phyloP scores from a whole-genome alignment of 2,797 vertebrate species.

The Cheirogaleus major region DNA sequence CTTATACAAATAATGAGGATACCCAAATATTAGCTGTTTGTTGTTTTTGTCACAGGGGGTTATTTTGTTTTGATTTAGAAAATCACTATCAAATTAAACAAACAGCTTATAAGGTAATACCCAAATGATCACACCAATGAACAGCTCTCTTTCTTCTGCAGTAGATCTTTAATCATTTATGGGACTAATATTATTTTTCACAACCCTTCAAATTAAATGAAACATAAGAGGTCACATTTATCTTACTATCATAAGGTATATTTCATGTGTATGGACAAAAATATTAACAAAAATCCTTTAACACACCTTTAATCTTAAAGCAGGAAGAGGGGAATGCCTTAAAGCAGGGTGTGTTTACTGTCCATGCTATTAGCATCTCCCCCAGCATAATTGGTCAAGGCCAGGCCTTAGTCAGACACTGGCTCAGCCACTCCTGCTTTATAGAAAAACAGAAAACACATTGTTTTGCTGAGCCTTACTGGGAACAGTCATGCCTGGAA shows the following conservation, averaged over 20 bases:
- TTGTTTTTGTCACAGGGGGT: not conserved
- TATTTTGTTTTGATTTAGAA: constrained; percentile 17
- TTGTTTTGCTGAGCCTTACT: not conserved
- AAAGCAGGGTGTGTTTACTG: not conserved
- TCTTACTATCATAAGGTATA: not conserved
- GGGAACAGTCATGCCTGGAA: not conserved
- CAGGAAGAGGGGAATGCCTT: not conserved
- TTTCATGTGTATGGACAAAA: not conserved
- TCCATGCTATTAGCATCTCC: not conserved
- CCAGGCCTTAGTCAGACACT: not conserved
- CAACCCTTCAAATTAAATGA: not conserved
- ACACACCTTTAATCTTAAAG: not conserved
- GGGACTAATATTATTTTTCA: not conserved
- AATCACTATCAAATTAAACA: not conserved
- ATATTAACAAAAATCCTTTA: constrained; percentile 14
- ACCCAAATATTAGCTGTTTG: not conserved
- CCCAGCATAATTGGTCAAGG: not conserved
- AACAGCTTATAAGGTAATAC: not conserved
- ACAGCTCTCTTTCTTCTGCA: not conserved
- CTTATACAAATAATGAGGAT: not conserved
- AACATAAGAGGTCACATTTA: not conserved
- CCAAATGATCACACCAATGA: not conserved
- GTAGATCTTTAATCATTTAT: not conserved
- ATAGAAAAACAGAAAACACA: not conserved
- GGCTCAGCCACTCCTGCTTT: not conserved